Base-by-base conservation (phyloP, 2,797 vertebrate species). In the Triplophysa yarkandensis region DNA sequence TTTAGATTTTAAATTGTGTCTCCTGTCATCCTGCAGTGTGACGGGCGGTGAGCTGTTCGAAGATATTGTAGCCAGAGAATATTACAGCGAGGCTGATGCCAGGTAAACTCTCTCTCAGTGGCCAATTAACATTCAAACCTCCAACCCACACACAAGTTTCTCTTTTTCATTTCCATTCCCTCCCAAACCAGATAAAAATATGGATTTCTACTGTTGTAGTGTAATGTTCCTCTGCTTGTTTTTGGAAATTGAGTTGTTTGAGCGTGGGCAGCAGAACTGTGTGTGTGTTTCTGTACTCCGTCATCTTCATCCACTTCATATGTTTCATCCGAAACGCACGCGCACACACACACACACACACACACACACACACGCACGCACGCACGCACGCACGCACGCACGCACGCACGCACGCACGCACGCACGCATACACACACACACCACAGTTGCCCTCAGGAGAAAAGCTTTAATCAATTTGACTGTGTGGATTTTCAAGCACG, bases 11-110 rank as follows among this genome's bases (percentile, higher is more conserved):
- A 54, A 54, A 1, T 44, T 13, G 41, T 43, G 27, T 34, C 6
- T 62, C 44, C 54, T 62, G 44, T 71, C 14, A 68, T 55, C 17
- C 77, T 68, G 81, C 87, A 98, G 97, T 82, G 96, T 98, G 85
- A 98, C 97, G 14, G 97, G 97, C 1, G 97, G 97, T 57, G 96
- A 98, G 82, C 90, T 98, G 80, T 98, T 98, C 79, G 97, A 98
- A 88, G 97, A 98, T 81, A 98, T 98, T 0, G 97, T 98, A 86
- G 97, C 97, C 66, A 91, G 96, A 89, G 97, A 98, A 80, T 98
- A 98, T 89, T 98, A 98, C 91, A 98, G 97, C 76, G 97, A 98
- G 88, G 95, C 97, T 66, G 97, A 98, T 43, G 97, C 97, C 90
- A 98, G 97, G 96, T 98, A 90, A 86, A 63, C 36, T 44, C 48